Base-by-base conservation (phyloP, 2,797 vertebrate species). In the Menidia menidia region DNA sequence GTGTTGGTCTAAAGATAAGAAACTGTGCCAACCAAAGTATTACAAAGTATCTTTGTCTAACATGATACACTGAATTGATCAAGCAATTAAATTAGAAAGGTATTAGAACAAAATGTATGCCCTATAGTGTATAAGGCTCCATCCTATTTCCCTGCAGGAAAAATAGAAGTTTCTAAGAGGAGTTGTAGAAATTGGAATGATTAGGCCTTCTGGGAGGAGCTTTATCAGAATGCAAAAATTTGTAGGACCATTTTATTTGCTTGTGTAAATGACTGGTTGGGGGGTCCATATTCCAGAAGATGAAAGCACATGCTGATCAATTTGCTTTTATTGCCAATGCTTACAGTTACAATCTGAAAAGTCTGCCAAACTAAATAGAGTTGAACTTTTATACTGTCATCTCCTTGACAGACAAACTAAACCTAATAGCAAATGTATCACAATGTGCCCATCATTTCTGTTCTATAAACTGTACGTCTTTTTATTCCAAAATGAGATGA, bases 51-150 rank as follows among this genome's bases (percentile, higher is more conserved):
- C 19, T 31, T 56, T 4, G 5, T 45, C 48, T 66, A 19, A 54
- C 35, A 30, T 5, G 0, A n/a, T 35, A 43, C 47, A 10, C 10
- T 31, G 50, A 73, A 68, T 51, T 62, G 57, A 73, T 64, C 59
- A 64, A 78, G 35, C 47, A 14, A 47, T 41, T 4, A 64, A 82
- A 81, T 76, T 71, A 77, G 41, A 73, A 62, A 19, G 0, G 44
- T 52, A 78, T 72, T 71, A 73, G 52, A 57, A 62, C 57, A 64
- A 35, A 55, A 50, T 71, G 75, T 65, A 55, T 64, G 14, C 33
- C 30, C 68, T 48, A 25, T 2, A 25, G 25, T 68, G 59, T 51
- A 25, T 25, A 25, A 59, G 60, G 45, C 53, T 73, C 68, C 50
- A 65, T 71, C 60, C 63, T 57, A 25, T 71, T 75, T 75, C 15